Evolutionary conservation across 2,797 vertebrate genomes (phyloP).

Genomic region (Gallinago nigripennis): DNA sequence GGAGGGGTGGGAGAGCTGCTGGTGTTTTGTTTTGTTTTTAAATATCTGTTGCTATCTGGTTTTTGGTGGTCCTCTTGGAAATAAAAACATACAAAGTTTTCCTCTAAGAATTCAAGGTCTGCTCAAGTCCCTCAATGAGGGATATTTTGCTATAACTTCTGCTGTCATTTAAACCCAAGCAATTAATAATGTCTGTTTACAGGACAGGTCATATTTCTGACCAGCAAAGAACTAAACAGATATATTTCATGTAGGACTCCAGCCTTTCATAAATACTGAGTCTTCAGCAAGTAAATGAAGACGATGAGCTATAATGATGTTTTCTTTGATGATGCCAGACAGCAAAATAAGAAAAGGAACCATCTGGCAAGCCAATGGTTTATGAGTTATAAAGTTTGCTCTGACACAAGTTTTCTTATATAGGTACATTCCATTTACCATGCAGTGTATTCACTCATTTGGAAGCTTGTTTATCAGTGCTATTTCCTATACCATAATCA

Average conservation of each 20-base stretch:
- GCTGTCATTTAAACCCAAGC: not conserved
- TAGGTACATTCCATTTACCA: accelerated
- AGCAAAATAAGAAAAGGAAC: not conserved
- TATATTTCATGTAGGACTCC: not conserved
- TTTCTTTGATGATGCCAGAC: not conserved
- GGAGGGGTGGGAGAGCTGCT: too few species aligned
- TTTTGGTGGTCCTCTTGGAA: not conserved
- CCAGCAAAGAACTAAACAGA: not conserved
- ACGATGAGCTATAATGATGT: not conserved
- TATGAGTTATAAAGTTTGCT: not conserved
- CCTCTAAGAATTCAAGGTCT: not conserved
- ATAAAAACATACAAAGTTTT: not conserved
- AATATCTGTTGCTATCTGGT: not conserved
- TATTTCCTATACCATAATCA: not conserved
- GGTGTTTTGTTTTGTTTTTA: not conserved
- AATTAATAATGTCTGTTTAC: not conserved
- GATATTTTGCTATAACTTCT: not conserved
- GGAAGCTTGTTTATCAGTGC: not conserved
- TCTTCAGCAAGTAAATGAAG: not conserved
- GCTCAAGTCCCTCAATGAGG: not conserved
- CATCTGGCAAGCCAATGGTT: not conserved
- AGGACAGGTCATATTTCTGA: not conserved
- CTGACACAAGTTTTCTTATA: not conserved
- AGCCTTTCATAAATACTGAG: not conserved
- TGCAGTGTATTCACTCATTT: not conserved